A percentile compares a stretch with the other conserved stretches of the same genome.
Evolutionary conservation across 2,113 vertebrate genomes (phyloP).

Genomic region (Cyphomyrus discorhynchus): DNA sequence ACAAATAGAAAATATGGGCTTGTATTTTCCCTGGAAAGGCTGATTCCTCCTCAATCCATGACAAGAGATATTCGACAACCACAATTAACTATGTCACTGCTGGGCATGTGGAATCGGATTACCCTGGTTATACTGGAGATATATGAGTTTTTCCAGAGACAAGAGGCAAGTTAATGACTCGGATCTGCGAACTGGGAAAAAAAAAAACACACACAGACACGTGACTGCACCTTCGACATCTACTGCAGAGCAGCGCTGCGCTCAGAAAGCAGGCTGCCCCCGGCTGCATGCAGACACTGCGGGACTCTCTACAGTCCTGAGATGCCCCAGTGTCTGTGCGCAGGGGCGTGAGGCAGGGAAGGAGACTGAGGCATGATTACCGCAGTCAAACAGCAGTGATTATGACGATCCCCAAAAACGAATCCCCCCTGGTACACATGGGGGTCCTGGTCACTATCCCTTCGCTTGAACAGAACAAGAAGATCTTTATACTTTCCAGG

Average conservation of each 20-base stretch:
- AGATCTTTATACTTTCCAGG: not conserved
- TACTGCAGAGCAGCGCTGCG: not conserved
- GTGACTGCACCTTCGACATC: not conserved
- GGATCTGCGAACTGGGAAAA: constrained; percentile 43
- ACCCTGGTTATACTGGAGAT: constrained; percentile 53
- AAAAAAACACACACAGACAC: not conserved
- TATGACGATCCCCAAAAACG: not conserved
- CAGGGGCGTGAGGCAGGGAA: not conserved
- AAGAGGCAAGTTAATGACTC: constrained; percentile 45
- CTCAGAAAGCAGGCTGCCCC: not conserved
- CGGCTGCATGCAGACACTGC: not conserved
- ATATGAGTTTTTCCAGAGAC: constrained; percentile 42
- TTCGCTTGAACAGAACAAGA: not conserved
- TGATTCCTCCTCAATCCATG: constrained; percentile 25
- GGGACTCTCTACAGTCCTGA: not conserved
- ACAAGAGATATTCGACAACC: constrained; percentile 54
- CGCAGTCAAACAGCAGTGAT: not conserved
- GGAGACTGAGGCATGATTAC: not conserved
- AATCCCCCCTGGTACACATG: not conserved
- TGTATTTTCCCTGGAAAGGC: constrained; percentile 11
- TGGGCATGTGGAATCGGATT: constrained; percentile 57
- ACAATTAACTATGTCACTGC: constrained; percentile 60
- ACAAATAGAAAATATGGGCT: constrained; percentile 39
- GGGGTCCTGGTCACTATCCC: not conserved
- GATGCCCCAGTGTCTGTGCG: not conserved